Percentiles rank a stretch among this genome's conserved stretches.
These are phyloP conservation scores for Thryonomys swinderianus DNA, from an alignment of 2,113 vertebrate genomes.

Conservation along the genomic window DNA sequence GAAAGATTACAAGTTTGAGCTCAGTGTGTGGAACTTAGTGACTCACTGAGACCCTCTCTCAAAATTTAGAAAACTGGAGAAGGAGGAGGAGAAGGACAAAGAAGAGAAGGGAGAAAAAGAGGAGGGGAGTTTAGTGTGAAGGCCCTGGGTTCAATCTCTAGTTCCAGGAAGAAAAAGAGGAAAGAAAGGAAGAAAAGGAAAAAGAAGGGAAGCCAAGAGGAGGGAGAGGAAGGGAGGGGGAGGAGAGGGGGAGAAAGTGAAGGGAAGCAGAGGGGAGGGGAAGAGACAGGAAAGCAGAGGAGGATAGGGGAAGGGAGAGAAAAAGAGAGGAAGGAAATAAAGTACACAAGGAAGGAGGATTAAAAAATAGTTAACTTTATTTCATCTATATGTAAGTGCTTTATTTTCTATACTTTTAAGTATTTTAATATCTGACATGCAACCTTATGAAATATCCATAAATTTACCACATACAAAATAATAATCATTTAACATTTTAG, in stretches of 20 bases:
- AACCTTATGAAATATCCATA: neutral
- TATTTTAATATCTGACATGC: slow-evolving; percentile 32
- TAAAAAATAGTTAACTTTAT: neutral
- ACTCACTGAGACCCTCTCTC: neutral
- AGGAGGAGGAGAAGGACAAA: neutral
- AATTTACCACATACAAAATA: neutral
- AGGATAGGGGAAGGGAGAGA: neutral
- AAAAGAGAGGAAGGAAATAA: too few relatives aligned
- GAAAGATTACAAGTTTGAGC: neutral
- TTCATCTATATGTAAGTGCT: neutral
- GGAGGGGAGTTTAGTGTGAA: neutral
- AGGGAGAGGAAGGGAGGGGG: neutral
- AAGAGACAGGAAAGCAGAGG: neutral
- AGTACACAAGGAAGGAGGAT: too few relatives aligned
- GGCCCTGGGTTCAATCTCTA: neutral
- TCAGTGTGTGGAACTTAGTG: neutral
- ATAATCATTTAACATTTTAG: neutral
- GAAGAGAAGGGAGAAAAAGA: neutral
- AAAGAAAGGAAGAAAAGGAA: neutral
- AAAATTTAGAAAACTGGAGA: neutral
- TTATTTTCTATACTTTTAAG: slow-evolving; percentile 42
- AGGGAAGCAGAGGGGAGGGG: neutral
- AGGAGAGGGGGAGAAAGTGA: rapidly evolving
- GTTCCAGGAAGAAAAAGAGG: neutral
- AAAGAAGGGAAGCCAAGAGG: neutral